phyloP scores from a whole-genome alignment of 2,797 vertebrate genomes.

The Danio tinwini region DNA sequence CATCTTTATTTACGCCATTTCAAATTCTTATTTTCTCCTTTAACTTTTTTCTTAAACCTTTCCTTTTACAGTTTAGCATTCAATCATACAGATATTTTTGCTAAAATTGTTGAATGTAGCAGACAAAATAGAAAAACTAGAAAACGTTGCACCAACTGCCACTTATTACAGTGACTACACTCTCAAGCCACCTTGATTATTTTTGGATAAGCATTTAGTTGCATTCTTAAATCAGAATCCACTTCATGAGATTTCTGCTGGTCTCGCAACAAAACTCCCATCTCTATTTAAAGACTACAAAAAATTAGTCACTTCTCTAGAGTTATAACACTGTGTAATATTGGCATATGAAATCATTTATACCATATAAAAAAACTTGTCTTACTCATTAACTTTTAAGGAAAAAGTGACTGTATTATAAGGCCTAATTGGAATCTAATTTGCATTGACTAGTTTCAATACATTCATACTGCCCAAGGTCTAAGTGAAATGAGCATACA shows the following conservation, averaged over 20 bases:
- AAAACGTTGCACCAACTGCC: too few relatives aligned
- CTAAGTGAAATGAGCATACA: neutral
- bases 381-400: neutral
- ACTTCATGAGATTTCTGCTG: neutral
- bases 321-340: neutral
- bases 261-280: neutral
- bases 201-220: neutral
- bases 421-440: neutral
- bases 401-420: neutral
- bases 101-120: too few relatives aligned
- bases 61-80: too few relatives aligned
- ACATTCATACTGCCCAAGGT: neutral
- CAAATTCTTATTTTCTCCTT: too few relatives aligned
- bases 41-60: too few relatives aligned
- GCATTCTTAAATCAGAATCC: neutral
- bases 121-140: too few relatives aligned
- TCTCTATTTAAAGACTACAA: neutral
- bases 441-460: neutral
- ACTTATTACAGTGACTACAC: too few relatives aligned
- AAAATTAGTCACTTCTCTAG: neutral
- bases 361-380: neutral
- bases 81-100: too few relatives aligned
- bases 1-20: too few relatives aligned
- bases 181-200: too few relatives aligned
- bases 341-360: constrained; percentile 10